Evolutionary conservation across 2,797 vertebrate genomes (phyloP), one percentile per base, ranked within the genome.

Genomic region (Coregonus suidteri): DNA sequence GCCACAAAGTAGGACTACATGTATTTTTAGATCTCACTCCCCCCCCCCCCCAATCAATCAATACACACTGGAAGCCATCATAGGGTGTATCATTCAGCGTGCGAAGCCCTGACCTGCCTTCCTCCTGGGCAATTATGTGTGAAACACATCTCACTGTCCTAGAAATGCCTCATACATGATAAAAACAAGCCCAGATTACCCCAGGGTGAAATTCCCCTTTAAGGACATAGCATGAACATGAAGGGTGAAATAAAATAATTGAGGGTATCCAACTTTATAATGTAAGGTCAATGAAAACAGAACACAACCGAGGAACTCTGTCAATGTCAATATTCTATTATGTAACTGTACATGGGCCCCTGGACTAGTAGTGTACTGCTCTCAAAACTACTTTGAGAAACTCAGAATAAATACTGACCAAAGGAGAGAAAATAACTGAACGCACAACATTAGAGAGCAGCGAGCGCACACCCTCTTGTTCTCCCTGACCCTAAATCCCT

Each of bases 271-370:
- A 35, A 30, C 31, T 37, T 35, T 68, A 53, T 1, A 52, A 71
- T 52, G 13, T 73, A 77, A 76, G 73, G 81, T 76, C 71, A 79
- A 59, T n/a, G 18, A 52, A 54, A 59, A 53, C 71, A 68, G 72
- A 69, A 74, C 65, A 53, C 35, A n/a, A 13, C 34, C 20, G 20
- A 65, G 62, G 52, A 62, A 37, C 69, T 74, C 59, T 68, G 74
- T 77, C 68, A 74, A 51, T 7, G 18, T 67, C 64, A 52, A 7
- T 18, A 25, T 18, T 66, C 30, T 53, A n/a, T 52, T 54, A 47
- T 73, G 37, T 68, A 20, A 59, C 20, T 11, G 59, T 64, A 64
- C 20, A 16, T 73, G 65, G 9, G 54, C 15, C 37, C 14, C 34
- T 9, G 47, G 31, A 5, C 31, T 73, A 64, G n/a, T 25, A 3